Evolutionary conservation across 2,888 invertebrate genomes (phyloP).

Genomic region (Tinea trinotella): DNA sequence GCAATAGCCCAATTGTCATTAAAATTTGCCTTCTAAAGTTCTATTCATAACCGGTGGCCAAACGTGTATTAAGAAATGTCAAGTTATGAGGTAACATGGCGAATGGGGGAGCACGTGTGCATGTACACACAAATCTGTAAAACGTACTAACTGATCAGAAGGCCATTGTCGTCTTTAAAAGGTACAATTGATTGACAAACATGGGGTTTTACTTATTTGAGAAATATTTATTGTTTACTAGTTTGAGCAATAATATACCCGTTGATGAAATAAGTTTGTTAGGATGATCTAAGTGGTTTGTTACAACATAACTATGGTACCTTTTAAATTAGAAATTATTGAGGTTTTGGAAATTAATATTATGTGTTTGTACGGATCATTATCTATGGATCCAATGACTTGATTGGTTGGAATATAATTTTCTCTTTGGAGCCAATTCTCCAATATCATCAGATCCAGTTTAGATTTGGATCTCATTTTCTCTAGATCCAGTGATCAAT

Average conservation of each 20-base stretch:
- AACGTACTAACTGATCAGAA: conserved; percentile 17
- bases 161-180: conserved; percentile 16
- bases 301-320: no score
- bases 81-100: conserved; percentile 22
- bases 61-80: conserved; percentile 39
- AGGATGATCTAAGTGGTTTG: no score
- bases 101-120: conserved; percentile 18
- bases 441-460: no score
- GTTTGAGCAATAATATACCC: neutral
- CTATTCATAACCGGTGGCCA: conserved; percentile 26
- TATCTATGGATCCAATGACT: no score
- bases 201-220: conserved; percentile 1
- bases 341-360: no score
- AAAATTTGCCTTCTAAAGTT: neutral
- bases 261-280: neutral
- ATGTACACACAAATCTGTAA: conserved; percentile 11
- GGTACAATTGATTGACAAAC: conserved; percentile 11
- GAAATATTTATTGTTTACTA: conserved; percentile 16
- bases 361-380: no score
- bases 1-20: neutral
- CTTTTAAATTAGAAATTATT: no score
- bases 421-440: no score
- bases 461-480: no score
- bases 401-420: no score
- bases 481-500: no score